phyloP scores from a whole-genome alignment of 2,797 vertebrate species.

The Betta splendens region DNA sequence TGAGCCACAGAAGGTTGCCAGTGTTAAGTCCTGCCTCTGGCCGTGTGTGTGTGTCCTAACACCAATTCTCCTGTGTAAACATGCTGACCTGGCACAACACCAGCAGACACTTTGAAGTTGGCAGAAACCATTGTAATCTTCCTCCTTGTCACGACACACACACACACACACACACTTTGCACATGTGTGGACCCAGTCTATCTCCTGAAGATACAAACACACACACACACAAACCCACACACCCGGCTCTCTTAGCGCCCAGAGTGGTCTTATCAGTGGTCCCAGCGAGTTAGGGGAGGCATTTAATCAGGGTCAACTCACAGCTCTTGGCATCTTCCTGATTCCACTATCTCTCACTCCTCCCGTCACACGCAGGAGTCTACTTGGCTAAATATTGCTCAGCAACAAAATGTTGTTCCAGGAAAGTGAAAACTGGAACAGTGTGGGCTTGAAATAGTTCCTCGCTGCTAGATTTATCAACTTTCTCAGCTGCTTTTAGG shows the following conservation, averaged over 20 bases:
- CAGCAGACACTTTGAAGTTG: slow-evolving; percentile 79
- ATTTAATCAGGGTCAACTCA: slow-evolving; percentile 75
- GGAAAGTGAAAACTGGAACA: slow-evolving; percentile 64
- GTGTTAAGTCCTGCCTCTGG: slow-evolving; percentile 68
- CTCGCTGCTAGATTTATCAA: slow-evolving; percentile 35
- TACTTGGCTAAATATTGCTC: slow-evolving; percentile 59
- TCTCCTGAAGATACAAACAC: slow-evolving; percentile 29
- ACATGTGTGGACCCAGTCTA: slow-evolving; percentile 51
- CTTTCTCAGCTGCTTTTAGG: slow-evolving; percentile 42
- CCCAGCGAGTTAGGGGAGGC: slow-evolving; percentile 67
- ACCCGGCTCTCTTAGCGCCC: slow-evolving; percentile 42
- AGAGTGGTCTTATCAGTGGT: slow-evolving; percentile 74
- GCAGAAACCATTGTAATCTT: slow-evolving; percentile 69
- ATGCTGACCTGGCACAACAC: slow-evolving; percentile 77
- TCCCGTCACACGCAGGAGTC: slow-evolving; percentile 35
- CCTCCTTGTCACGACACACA: slow-evolving; percentile 35
- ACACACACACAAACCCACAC: slow-evolving; percentile 28
- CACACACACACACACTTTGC: slow-evolving; percentile 19
- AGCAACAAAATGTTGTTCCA: slow-evolving; percentile 51
- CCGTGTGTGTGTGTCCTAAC: slow-evolving; percentile 48
- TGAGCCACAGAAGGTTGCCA: slow-evolving; percentile 62
- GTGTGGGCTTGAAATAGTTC: slow-evolving; percentile 62
- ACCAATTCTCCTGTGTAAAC: slow-evolving; percentile 74
- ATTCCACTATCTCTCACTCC: slow-evolving; percentile 47
- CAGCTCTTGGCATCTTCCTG: slow-evolving; percentile 69